These are phyloP conservation scores for Pongo abelii DNA, from an alignment of 2,113 vertebrate species.

Conservation along the genomic window DNA sequence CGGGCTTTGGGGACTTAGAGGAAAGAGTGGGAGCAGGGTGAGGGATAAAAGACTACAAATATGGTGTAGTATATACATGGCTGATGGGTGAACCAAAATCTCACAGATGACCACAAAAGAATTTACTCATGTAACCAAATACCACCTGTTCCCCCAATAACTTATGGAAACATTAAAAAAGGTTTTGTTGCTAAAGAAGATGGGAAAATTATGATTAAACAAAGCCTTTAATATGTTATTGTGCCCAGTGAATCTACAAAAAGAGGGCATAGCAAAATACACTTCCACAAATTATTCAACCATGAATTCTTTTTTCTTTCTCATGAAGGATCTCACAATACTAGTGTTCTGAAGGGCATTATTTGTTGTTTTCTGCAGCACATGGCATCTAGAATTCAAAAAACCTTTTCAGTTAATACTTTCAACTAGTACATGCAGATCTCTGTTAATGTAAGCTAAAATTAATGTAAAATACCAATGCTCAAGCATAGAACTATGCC, in stretches of 20 bases:
- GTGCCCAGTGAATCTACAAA: background rate
- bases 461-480: background rate
- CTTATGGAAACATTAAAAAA: background rate
- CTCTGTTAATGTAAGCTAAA: background rate
- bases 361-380: background rate
- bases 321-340: background rate
- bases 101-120: too few species aligned
- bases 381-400: conserved; percentile 4
- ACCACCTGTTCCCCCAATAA: too few species aligned
- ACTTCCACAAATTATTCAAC: background rate
- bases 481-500: background rate
- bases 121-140: too few species aligned
- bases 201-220: conserved; percentile 5
- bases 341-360: background rate
- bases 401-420: background rate
- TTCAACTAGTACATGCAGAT: background rate
- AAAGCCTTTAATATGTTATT: background rate
- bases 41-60: too few species aligned
- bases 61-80: too few species aligned
- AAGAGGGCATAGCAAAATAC: background rate
- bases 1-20: too few species aligned
- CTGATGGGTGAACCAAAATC: too few species aligned
- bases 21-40: too few species aligned
- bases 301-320: background rate
- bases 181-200: background rate